Base-by-base conservation (phyloP, 2,113 vertebrate species). In the Benitochromis conjunctus region DNA sequence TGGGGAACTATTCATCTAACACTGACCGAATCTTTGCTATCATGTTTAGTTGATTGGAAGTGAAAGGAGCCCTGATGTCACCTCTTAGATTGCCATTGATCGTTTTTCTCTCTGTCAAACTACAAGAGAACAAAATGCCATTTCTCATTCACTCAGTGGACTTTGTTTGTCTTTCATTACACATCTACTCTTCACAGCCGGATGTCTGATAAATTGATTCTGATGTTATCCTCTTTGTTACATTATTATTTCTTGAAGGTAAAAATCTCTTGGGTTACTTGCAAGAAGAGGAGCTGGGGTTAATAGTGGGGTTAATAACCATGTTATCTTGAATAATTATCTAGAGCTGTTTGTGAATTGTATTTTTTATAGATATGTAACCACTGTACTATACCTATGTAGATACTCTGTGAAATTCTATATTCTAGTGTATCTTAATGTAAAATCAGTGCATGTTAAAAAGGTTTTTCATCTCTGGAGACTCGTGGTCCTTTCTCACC, bases 71-170 rank as follows among this genome's bases (percentile, higher is more conserved):
- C 79, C 78, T 55, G 82, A 87, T 94, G 93, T 91, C 81, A 80
- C 90, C 74, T 62, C 41, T 60, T 85, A 80, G 89, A 92, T 87
- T 89, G 84, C 71, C 89, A 91, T 91, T 84, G 89, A 94, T 94
- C 36, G 21, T 53, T 90, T 77, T 84, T 89, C 26, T 64, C 77
- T 60, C 38, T 11, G 46, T 87, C 71, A 88, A 86, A 89, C 82
- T 81, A 88, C 87, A 85, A 79, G 56, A 74, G 53, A 82, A 83
- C 64, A 86, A 90, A 89, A 87, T 57, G 77, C 7, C 11, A 3
- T 36, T 88, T 86, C 53, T 90, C 7, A 46, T 80, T 85, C 56
- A 79, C 71, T 91, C 69, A 74, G 24, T 85, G 24, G 36, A 78
- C 56, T 60, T 14, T 58, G 79, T 69, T 85, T 80, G 66, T 56